Evolutionary conservation across 2,888 invertebrate species (phyloP).

Genomic region (Clistopyga incitator): DNA sequence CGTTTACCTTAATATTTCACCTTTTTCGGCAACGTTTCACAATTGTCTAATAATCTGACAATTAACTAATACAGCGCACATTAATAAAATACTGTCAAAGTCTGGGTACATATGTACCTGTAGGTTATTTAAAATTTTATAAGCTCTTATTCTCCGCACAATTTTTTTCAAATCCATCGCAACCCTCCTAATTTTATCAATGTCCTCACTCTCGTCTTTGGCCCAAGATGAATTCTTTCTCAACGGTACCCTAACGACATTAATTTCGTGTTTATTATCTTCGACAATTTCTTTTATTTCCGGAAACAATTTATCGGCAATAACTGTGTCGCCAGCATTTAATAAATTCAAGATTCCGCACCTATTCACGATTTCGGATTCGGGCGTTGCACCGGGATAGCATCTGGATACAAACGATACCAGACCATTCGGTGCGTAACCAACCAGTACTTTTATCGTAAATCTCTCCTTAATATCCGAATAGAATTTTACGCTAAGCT

Average conservation of each 20-base stretch:
- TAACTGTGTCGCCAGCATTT: slow-evolving; percentile 38
- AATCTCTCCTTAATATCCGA: slow-evolving; percentile 57
- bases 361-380: slow-evolving; percentile 48
- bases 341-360: slow-evolving; percentile 52
- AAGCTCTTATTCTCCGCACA: too few species aligned
- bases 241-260: slow-evolving; percentile 48
- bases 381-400: slow-evolving; percentile 48
- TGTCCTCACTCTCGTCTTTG: slow-evolving; percentile 29
- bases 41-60: too few species aligned
- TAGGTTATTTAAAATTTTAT: too few species aligned
- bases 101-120: too few species aligned
- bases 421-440: slow-evolving; percentile 59
- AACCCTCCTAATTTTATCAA: neutral
- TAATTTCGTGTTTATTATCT: slow-evolving; percentile 42
- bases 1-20: too few species aligned
- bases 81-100: too few species aligned
- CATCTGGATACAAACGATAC: slow-evolving; percentile 47
- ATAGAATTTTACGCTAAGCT: slow-evolving; percentile 47
- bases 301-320: neutral
- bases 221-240: slow-evolving; percentile 13
- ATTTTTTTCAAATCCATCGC: too few species aligned
- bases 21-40: too few species aligned
- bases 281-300: neutral
- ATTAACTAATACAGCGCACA: too few species aligned
- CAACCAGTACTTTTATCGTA: slow-evolving; percentile 58